These are phyloP conservation scores for Pseudopodoces humilis DNA, from an alignment of 2,113 vertebrate genomes.

Conservation along the genomic window DNA sequence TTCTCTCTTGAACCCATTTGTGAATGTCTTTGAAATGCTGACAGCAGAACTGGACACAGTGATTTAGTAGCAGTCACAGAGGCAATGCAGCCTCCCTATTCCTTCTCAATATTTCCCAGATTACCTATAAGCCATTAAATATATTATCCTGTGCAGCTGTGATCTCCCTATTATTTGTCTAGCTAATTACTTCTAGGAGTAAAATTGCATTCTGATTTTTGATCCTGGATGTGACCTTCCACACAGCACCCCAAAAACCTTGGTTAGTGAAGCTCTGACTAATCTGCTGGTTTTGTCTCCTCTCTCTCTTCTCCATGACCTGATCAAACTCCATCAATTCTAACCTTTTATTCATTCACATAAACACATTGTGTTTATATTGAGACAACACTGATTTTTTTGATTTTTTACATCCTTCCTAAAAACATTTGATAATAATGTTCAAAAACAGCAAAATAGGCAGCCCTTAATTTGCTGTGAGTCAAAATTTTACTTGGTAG, in stretches of 20 bases:
- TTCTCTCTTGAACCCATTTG: slow-evolving; percentile 23
- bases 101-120: neutral
- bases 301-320: accelerated
- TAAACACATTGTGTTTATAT: neutral
- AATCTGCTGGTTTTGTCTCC: neutral
- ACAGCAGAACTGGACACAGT: neutral
- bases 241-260: neutral
- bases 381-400: neutral
- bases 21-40: slow-evolving; percentile 36
- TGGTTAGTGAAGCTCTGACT: neutral
- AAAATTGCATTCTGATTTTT: neutral
- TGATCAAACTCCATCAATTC: neutral
- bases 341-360: neutral
- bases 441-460: neutral
- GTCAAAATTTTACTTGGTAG: neutral
- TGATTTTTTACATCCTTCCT: neutral
- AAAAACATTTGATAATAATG: neutral
- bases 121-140: neutral
- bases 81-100: neutral
- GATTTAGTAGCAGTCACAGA: slow-evolving; percentile 32
- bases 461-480: neutral
- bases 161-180: neutral
- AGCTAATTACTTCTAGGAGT: neutral
- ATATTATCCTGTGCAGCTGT: neutral
- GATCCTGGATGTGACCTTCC: neutral